phyloP scores from a whole-genome alignment of 2,888 invertebrate genomes.

The Cataglyphis albicans region DNA sequence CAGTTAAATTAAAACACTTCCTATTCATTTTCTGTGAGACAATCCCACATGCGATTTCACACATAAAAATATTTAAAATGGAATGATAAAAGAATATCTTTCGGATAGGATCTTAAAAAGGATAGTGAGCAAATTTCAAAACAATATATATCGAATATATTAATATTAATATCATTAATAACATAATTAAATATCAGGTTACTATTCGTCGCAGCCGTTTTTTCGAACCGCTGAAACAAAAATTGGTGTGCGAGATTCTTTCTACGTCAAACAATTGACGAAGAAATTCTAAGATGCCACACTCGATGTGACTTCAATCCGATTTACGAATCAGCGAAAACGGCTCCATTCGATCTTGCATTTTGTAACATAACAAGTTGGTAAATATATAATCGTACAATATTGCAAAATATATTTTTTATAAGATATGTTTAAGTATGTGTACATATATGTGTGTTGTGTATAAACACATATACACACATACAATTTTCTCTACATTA shows the following conservation, averaged over 20 bases:
- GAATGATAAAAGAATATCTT: not conserved
- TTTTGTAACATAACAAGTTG: constrained; percentile 34
- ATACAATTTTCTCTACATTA: constrained; percentile 55
- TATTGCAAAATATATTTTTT: constrained; percentile 33
- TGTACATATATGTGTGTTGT: constrained; percentile 10
- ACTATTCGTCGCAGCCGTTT: constrained; percentile 72
- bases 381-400: constrained; percentile 56
- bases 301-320: constrained; percentile 51
- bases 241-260: constrained; percentile 46
- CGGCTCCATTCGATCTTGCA: constrained; percentile 32
- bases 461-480: constrained; percentile 46
- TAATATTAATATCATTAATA: constrained; percentile 81
- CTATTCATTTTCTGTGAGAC: not conserved
- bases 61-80: not conserved
- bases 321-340: constrained; percentile 58
- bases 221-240: constrained; percentile 53
- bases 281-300: constrained; percentile 57
- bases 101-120: constrained; percentile 34
- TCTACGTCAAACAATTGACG: constrained; percentile 47
- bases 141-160: constrained; percentile 84
- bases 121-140: constrained; percentile 71
- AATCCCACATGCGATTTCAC: not conserved
- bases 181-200: constrained; percentile 81
- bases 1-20: not conserved
- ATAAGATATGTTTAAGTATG: constrained; percentile 8